A percentile compares a stretch with the other conserved stretches of the same genome.
phyloP scores from a whole-genome alignment of 2,797 vertebrate species.

The Allobates femoralis region DNA sequence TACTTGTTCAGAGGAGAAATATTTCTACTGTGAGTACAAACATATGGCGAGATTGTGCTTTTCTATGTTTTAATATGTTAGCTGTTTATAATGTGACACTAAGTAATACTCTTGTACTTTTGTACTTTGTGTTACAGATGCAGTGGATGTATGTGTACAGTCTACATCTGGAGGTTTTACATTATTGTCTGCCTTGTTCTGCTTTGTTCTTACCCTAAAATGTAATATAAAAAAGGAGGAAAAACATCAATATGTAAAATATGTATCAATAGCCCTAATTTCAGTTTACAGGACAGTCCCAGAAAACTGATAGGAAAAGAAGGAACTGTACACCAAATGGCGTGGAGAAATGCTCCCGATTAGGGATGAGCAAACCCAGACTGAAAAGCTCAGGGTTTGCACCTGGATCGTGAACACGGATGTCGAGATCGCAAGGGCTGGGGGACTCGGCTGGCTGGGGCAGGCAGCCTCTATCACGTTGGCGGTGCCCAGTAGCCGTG shows the following conservation, averaged over 20 bases:
- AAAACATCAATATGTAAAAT: neutral
- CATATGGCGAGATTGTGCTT: neutral
- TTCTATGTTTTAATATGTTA: constrained; percentile 23
- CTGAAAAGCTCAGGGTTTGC: no score
- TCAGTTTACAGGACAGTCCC: no score
- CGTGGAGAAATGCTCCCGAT: no score
- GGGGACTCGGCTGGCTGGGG: no score
- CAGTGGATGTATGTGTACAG: neutral
- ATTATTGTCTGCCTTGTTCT: neutral
- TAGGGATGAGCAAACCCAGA: no score
- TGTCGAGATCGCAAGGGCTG: no score
- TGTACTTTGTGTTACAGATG: neutral
- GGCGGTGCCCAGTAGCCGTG: no score
- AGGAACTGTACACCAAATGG: no score
- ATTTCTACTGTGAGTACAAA: constrained; percentile 6
- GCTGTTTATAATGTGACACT: constrained; percentile 20
- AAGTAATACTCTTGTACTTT: neutral
- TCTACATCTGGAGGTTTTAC: neutral
- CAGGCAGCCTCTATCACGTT: no score
- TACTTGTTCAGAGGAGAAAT: constrained; percentile 24
- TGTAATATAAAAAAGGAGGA: neutral
- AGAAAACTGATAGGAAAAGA: no score
- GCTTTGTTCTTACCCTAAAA: neutral
- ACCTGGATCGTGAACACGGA: no score
- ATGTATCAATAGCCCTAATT: neutral